phyloP scores from a whole-genome alignment of 2,888 invertebrate genomes.

The Pachycephus smyrnensis region DNA sequence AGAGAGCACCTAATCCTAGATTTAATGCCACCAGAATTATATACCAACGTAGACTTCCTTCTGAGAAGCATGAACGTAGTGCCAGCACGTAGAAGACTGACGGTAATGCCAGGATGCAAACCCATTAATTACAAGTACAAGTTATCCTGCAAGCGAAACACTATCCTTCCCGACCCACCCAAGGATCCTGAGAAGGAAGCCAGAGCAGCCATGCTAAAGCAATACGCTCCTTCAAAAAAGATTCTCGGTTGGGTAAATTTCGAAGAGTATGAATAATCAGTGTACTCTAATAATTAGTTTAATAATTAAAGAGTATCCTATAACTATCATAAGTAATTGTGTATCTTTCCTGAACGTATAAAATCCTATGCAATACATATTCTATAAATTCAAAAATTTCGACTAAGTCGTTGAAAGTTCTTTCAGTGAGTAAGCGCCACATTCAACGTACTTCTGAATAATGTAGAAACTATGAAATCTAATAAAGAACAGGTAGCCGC shows the following conservation, averaged over 20 bases:
- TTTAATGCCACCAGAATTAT: constrained; percentile 65
- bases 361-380: background rate
- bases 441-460: background rate
- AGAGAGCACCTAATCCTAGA: constrained; percentile 66
- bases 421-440: background rate
- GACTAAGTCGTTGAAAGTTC: background rate
- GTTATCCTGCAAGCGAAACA: constrained; percentile 40
- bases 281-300: background rate
- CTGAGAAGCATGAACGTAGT: constrained; percentile 67
- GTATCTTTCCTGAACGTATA: background rate
- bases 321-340: background rate
- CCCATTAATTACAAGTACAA: constrained; percentile 45
- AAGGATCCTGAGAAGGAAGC: constrained; percentile 40
- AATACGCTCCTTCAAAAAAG: constrained; percentile 37
- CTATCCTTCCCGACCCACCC: constrained; percentile 39
- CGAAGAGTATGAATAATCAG: constrained; percentile 41
- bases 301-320: background rate
- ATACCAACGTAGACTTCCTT: constrained; percentile 64
- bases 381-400: background rate
- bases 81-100: constrained; percentile 66
- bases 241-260: constrained; percentile 51
- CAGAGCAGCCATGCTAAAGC: constrained; percentile 36
- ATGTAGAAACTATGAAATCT: background rate
- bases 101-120: constrained; percentile 68
- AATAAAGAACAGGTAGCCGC: background rate